Evolutionary conservation across 2,888 invertebrate species (phyloP).

Genomic region (Macrophya alboannulata): DNA sequence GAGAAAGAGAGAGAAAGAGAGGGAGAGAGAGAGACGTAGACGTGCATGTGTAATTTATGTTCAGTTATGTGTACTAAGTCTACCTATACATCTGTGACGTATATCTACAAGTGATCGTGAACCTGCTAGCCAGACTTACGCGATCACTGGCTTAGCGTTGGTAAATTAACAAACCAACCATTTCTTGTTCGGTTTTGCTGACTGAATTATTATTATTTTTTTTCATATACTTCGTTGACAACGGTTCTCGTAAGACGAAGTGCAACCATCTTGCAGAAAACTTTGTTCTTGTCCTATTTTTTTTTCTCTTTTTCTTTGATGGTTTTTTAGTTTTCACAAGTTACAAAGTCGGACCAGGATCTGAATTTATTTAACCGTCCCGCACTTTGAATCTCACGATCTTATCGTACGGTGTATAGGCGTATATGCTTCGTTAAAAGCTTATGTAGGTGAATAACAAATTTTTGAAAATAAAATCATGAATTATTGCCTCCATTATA

Average conservation of each 20-base stretch:
- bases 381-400: not conserved
- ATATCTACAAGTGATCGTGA: not conserved
- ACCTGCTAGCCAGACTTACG: slow-evolving; percentile 2
- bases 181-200: not conserved
- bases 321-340: not conserved
- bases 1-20: not conserved
- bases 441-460: not conserved
- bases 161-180: slow-evolving; percentile 3
- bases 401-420: not conserved
- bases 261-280: not conserved
- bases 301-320: not conserved
- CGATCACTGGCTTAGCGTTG: not conserved
- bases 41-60: slow-evolving; percentile 38
- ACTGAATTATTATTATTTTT: not conserved
- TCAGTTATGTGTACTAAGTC: not conserved
- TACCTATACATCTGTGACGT: not conserved
- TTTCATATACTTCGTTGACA: not conserved
- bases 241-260: not conserved
- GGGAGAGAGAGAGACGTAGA: not conserved
- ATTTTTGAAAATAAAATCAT: not conserved
- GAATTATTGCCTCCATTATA: not conserved
- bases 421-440: not conserved
- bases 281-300: not conserved
- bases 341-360: slow-evolving; percentile 3
- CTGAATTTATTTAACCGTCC: not conserved